Evolutionary conservation across 2,797 vertebrate species (phyloP).

Genomic region (Oryzias dopingdopingensis): DNA sequence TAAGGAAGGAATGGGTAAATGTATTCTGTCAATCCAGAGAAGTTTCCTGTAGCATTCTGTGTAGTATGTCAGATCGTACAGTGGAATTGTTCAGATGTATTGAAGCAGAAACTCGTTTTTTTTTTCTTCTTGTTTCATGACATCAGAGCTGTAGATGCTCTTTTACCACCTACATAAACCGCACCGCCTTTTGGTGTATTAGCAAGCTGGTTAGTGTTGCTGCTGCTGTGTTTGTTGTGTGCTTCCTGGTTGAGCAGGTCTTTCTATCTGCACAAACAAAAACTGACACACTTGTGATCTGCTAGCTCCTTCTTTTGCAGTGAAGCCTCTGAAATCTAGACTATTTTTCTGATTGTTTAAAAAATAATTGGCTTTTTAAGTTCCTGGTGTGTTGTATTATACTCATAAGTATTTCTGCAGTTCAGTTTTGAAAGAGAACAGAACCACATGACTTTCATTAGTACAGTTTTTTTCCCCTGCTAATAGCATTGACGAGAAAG

Average conservation of each 20-base stretch:
- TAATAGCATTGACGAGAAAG: slow-evolving; percentile 5
- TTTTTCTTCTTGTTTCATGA: too few relatives aligned
- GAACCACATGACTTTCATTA: slow-evolving; percentile 55
- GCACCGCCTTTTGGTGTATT: background rate
- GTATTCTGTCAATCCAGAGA: too few relatives aligned
- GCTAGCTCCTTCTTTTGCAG: background rate
- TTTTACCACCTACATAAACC: too few relatives aligned
- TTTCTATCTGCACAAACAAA: slow-evolving; percentile 14
- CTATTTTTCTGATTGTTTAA: background rate
- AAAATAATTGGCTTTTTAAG: slow-evolving; percentile 16
- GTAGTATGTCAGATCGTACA: too few relatives aligned
- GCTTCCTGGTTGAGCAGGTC: slow-evolving; percentile 12
- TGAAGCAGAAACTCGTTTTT: too few relatives aligned
- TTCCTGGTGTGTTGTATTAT: slow-evolving; percentile 34
- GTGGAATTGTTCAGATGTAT: too few relatives aligned
- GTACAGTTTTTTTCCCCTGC: slow-evolving; percentile 8
- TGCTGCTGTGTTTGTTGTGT: slow-evolving; percentile 12
- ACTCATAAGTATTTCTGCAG: background rate
- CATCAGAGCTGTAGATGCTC: too few relatives aligned
- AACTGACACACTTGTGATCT: background rate
- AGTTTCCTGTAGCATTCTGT: too few relatives aligned
- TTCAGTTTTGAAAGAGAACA: slow-evolving; percentile 11
- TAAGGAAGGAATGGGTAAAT: too few relatives aligned
- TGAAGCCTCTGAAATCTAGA: background rate
- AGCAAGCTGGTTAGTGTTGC: background rate